These are phyloP conservation scores for Drosophila rubida DNA, from an alignment of 2,888 invertebrate genomes.

Conservation along the genomic window DNA sequence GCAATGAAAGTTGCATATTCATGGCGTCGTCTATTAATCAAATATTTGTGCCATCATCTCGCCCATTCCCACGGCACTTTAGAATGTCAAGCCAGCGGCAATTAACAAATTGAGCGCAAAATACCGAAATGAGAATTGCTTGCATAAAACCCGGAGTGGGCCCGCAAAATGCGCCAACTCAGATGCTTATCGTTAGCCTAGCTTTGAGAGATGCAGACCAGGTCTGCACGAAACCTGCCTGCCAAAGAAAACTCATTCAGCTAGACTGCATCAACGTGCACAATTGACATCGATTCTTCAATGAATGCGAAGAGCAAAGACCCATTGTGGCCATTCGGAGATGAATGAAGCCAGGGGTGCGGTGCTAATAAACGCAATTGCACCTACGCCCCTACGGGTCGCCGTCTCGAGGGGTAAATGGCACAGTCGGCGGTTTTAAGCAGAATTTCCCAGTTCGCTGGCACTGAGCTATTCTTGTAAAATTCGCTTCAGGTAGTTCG, in stretches of 20 bases:
- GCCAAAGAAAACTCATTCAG: constrained; percentile 42
- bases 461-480: constrained; percentile 44
- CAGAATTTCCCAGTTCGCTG: constrained; percentile 55
- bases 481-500: constrained; percentile 54
- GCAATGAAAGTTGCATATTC: constrained; percentile 54
- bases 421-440: constrained; percentile 79
- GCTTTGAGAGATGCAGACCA: neutral
- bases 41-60: constrained; percentile 24
- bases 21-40: constrained; percentile 70
- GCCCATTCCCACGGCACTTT: constrained; percentile 64
- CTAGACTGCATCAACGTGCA: constrained; percentile 44
- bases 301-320: constrained; percentile 46
- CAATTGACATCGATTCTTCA: constrained; percentile 63
- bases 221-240: constrained; percentile 53
- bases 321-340: constrained; percentile 38
- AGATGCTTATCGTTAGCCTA: constrained; percentile 47
- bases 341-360: constrained; percentile 71
- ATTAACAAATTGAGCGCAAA: constrained; percentile 56
- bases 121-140: constrained; percentile 29
- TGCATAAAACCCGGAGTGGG: constrained; percentile 15
- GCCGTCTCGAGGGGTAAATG: constrained; percentile 31
- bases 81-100: constrained; percentile 35
- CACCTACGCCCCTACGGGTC: constrained; percentile 74
- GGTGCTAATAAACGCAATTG: constrained; percentile 83
- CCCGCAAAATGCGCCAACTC: constrained; percentile 26